phyloP scores from a whole-genome alignment of 2,113 vertebrate species.

The Dicrurus megarhynchus region DNA sequence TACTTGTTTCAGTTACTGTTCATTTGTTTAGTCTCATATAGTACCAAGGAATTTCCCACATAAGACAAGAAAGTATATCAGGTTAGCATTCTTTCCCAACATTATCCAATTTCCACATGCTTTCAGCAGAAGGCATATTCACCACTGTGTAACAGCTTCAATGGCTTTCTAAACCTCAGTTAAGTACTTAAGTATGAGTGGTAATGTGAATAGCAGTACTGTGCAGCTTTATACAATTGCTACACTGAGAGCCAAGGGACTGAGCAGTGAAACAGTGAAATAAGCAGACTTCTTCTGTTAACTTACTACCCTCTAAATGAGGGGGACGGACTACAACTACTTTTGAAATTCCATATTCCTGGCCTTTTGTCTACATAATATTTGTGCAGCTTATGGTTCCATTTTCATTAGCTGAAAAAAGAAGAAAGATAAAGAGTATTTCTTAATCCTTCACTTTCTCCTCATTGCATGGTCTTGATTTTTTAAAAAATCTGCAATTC shows the following conservation, averaged over 20 bases:
- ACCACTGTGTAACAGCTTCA: not conserved
- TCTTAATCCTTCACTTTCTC: not conserved
- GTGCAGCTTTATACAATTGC: not conserved
- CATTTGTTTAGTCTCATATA: not conserved
- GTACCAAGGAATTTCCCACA: not conserved
- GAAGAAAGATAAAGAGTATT: not conserved
- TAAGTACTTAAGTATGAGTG: not conserved
- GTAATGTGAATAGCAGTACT: not conserved
- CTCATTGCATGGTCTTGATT: not conserved
- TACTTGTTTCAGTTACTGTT: not conserved
- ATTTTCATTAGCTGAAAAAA: not conserved
- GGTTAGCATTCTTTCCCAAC: not conserved
- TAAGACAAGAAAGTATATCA: not conserved
- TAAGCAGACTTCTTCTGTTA: not conserved
- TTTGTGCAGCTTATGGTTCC: not conserved
- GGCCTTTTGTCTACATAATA: not conserved
- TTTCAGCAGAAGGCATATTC: conserved; percentile 10
- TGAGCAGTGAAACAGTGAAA: not conserved
- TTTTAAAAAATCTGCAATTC: not conserved
- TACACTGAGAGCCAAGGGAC: not conserved
- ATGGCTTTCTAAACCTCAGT: not conserved
- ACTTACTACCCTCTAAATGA: not conserved
- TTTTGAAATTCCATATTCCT: not conserved
- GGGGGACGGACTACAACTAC: not conserved
- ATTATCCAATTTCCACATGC: not conserved